These are phyloP conservation scores for Puffinus mauretanicus DNA, from an alignment of 2,113 vertebrate species.

Conservation along the genomic window DNA sequence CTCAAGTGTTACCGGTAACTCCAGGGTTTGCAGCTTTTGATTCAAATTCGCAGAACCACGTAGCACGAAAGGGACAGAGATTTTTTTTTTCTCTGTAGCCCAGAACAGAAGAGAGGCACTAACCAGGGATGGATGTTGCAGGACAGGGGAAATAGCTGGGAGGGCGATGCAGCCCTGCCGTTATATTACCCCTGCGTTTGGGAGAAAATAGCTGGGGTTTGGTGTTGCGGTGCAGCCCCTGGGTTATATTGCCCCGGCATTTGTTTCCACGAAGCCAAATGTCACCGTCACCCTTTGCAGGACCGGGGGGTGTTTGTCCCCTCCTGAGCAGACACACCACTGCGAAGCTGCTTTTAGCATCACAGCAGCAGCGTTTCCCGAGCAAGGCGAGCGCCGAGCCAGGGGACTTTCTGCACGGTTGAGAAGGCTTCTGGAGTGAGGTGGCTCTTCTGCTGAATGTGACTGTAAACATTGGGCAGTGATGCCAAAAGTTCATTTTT, in stretches of 20 bases:
- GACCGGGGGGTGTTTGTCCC: background rate
- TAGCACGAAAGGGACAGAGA: background rate
- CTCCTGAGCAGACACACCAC: background rate
- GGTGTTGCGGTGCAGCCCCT: background rate
- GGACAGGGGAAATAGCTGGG: background rate
- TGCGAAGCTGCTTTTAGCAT: background rate
- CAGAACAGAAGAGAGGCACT: background rate
- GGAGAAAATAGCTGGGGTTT: background rate
- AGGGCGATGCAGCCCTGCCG: background rate
- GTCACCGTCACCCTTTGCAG: background rate
- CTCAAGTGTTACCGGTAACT: background rate
- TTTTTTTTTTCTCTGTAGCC: background rate
- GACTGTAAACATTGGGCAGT: background rate
- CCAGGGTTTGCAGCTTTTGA: background rate
- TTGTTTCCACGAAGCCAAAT: background rate
- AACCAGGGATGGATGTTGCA: background rate
- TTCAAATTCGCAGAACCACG: conserved; percentile 5
- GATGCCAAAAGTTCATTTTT: background rate
- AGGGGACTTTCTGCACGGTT: background rate
- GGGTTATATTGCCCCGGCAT: background rate
- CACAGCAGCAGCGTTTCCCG: background rate
- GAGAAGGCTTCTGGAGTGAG: background rate
- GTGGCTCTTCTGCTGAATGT: background rate
- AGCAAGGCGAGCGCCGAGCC: rapidly evolving
- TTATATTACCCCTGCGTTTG: background rate